phyloP scores from a whole-genome alignment of 2,888 invertebrate species.

The Ormyrus pomaceus region DNA sequence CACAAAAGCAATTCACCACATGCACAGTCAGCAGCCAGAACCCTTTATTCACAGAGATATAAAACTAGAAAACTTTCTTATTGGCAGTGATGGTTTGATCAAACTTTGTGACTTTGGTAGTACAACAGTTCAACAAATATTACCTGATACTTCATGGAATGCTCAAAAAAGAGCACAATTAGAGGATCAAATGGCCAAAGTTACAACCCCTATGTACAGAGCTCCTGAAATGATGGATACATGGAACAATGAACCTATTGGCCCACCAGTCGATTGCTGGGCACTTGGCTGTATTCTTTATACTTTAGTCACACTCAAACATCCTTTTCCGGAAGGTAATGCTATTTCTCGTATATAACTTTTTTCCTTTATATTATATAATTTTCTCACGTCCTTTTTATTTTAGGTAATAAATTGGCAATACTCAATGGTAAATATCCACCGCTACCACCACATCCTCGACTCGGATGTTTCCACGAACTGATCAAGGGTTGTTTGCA shows the following conservation, averaged over 20 bases:
- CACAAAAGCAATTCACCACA: conserved; percentile 92
- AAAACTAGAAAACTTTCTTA: conserved; percentile 95
- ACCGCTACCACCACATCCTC: conserved; percentile 87
- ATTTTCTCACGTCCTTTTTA: not conserved
- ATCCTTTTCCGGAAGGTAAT: conserved; percentile 88
- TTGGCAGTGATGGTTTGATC: conserved; percentile 89
- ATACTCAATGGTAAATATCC: conserved; percentile 97
- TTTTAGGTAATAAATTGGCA: conserved; percentile 86
- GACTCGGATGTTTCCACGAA: conserved; percentile 91
- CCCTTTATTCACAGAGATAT: conserved; percentile 97
- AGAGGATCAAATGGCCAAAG: conserved; percentile 92
- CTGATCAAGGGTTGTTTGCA: conserved; percentile 86
- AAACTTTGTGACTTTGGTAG: conserved; percentile 99
- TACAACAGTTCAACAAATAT: conserved; percentile 88
- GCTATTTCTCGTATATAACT: too few species aligned
- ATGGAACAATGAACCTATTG: conserved; percentile 96
- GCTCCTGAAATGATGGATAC: conserved; percentile 99
- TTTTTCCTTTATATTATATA: too few species aligned
- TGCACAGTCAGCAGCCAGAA: conserved; percentile 91
- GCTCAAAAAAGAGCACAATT: conserved; percentile 92
- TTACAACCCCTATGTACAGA: conserved; percentile 96
- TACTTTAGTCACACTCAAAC: conserved; percentile 92
- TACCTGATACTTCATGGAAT: conserved; percentile 94
- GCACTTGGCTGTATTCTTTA: conserved; percentile 97
- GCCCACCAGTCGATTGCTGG: conserved; percentile 95